Evolutionary conservation across 2,888 invertebrate species (phyloP).

Genomic region (Bellardia bayeri): DNA sequence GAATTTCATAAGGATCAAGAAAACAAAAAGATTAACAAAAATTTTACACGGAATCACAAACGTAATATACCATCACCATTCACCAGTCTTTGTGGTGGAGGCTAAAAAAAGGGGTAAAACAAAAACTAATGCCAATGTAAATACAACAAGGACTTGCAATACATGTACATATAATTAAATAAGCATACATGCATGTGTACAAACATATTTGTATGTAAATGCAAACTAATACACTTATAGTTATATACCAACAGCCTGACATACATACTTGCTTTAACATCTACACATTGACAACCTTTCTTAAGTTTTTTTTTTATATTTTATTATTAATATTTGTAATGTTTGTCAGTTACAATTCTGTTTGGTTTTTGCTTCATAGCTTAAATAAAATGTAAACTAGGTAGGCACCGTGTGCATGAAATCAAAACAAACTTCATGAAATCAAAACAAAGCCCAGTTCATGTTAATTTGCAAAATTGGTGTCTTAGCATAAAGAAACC

Average conservation of each 20-base stretch:
- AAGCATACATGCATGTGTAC: neutral
- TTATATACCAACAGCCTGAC: neutral
- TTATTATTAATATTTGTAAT: slow-evolving; percentile 10
- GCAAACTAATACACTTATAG: slow-evolving; percentile 10
- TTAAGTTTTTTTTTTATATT: neutral
- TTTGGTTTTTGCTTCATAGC: neutral
- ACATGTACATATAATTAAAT: neutral
- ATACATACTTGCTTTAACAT: neutral
- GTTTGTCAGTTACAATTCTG: neutral
- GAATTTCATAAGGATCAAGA: no score
- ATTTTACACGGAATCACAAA: no score
- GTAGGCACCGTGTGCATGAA: no score
- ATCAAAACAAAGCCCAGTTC: no score
- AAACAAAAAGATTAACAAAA: no score
- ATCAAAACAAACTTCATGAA: no score
- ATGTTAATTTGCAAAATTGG: no score
- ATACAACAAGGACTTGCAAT: slow-evolving; percentile 37
- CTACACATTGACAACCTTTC: slow-evolving; percentile 23
- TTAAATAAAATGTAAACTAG: neutral
- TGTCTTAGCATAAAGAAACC: no score
- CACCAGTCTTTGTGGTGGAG: no score
- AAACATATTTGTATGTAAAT: neutral
- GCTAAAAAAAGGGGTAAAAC: neutral
- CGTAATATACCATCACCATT: no score
- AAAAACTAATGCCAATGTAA: slow-evolving; percentile 56